Conservation (phyloP, 2,797 vertebrate genomes). For the Oryzias sinensis region DNA sequence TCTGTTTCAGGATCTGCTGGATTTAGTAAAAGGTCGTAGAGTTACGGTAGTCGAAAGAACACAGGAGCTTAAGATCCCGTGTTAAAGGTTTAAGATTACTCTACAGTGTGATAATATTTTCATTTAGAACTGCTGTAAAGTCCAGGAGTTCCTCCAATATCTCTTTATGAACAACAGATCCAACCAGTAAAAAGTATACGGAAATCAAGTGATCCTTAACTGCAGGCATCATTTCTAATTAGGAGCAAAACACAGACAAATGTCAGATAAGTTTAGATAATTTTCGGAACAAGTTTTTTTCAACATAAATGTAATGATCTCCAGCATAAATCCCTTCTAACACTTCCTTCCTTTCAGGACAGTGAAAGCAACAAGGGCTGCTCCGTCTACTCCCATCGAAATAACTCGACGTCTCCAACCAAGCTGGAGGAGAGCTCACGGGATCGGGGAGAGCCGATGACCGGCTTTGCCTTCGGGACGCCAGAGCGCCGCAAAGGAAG, state of each 20-base stretch:
- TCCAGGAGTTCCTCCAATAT: too few relatives aligned
- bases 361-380: constrained; percentile 90
- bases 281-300: too few relatives aligned
- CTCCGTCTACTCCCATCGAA: constrained; percentile 90
- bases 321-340: too few relatives aligned
- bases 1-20: too few relatives aligned
- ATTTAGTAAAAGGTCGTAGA: too few relatives aligned
- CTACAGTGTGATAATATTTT: too few relatives aligned
- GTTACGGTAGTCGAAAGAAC: too few relatives aligned
- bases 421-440: constrained; percentile 90
- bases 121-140: too few relatives aligned
- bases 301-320: too few relatives aligned
- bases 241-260: constrained; percentile 7
- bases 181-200: constrained; percentile 2
- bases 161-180: not conserved
- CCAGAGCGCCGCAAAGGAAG: constrained; percentile 95
- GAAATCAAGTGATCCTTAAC: constrained; percentile 8
- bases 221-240: constrained; percentile 1
- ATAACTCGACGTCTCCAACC: constrained; percentile 93
- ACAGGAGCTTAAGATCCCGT: too few relatives aligned
- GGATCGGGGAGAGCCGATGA: constrained; percentile 85
- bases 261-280: too few relatives aligned
- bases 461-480: constrained; percentile 86
- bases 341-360: constrained; percentile 75
- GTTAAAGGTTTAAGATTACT: too few relatives aligned